Evolutionary conservation across 2,113 vertebrate genomes (phyloP).

Genomic region (Trichomycterus rosablanca): DNA sequence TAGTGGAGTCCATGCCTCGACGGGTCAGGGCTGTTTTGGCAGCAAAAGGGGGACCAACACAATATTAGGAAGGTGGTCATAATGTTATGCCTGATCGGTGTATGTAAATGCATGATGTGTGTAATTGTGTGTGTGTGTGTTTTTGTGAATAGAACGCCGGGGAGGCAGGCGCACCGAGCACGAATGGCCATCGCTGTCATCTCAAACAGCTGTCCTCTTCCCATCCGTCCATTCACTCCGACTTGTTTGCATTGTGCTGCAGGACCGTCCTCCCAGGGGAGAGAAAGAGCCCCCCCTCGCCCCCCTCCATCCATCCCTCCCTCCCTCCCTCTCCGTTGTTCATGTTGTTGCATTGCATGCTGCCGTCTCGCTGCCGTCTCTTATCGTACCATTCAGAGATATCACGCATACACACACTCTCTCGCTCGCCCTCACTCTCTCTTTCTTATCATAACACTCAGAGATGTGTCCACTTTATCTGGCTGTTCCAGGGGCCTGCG

Average conservation of each 20-base stretch:
- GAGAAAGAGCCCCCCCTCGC: conserved; percentile 43
- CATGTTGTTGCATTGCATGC: conserved; percentile 31
- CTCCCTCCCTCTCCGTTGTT: conserved; percentile 28
- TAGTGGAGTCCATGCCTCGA: too few relatives aligned
- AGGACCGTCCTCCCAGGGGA: conserved; percentile 64
- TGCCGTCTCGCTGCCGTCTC: conserved; percentile 37
- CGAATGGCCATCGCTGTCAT: conserved; percentile 78
- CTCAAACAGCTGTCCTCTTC: conserved; percentile 76
- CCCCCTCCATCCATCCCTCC: conserved; percentile 43
- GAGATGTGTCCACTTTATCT: conserved; percentile 70
- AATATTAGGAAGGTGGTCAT: too few relatives aligned
- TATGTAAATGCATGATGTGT: too few relatives aligned
- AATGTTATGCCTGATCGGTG: too few relatives aligned
- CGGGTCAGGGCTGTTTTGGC: too few relatives aligned
- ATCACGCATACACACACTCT: conserved; percentile 14
- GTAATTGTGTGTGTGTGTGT: conserved; percentile 31
- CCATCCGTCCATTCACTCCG: conserved; percentile 67
- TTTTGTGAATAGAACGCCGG: conserved; percentile 62
- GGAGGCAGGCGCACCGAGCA: conserved; percentile 72
- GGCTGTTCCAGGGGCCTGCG: conserved; percentile 66
- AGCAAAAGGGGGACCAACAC: too few relatives aligned
- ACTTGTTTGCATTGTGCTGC: conserved; percentile 71
- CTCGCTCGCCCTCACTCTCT: conserved; percentile 37
- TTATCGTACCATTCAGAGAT: conserved; percentile 42
- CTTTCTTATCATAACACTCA: conserved; percentile 67